These are phyloP conservation scores for Euphydryas editha DNA, from an alignment of 2,888 invertebrate genomes.

Conservation along the genomic window DNA sequence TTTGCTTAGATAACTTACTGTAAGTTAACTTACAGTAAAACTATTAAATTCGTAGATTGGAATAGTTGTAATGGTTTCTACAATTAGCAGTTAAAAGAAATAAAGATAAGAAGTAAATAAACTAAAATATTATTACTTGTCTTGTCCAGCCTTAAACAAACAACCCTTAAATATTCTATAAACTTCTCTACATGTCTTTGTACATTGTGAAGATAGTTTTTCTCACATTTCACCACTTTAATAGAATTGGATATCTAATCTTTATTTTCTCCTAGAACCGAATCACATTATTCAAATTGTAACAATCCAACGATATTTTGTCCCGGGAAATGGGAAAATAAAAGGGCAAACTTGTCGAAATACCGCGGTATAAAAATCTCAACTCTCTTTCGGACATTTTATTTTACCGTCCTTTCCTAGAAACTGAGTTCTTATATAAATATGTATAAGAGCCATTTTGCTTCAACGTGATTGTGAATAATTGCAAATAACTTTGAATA, in stretches of 20 bases:
- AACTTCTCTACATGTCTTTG: too few relatives aligned
- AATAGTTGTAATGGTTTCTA: too few relatives aligned
- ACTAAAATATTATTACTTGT: too few relatives aligned
- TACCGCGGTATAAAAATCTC: slow-evolving; percentile 4
- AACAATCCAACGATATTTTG: slow-evolving; percentile 10
- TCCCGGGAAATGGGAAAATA: slow-evolving; percentile 7
- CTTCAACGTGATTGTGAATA: not conserved
- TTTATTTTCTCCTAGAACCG: slow-evolving; percentile 6
- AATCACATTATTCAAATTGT: slow-evolving; percentile 12
- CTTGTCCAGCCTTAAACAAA: not conserved
- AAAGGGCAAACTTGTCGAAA: slow-evolving; percentile 6
- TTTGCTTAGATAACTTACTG: too few relatives aligned
- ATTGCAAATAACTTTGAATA: not conserved
- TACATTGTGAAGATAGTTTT: not conserved
- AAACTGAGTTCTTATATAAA: not conserved
- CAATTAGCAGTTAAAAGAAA: too few relatives aligned
- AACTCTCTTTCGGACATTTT: not conserved
- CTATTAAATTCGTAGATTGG: too few relatives aligned
- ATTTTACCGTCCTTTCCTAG: not conserved
- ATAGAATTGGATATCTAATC: slow-evolving; percentile 9
- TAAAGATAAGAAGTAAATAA: too few relatives aligned
- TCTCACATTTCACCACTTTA: not conserved
- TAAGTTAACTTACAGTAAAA: too few relatives aligned
- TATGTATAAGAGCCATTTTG: not conserved
- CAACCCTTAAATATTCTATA: not conserved